Percentiles rank a stretch among this genome's conserved stretches.
Conservation (phyloP, 2,113 vertebrate species). For the Gracilinanus agilis region DNA sequence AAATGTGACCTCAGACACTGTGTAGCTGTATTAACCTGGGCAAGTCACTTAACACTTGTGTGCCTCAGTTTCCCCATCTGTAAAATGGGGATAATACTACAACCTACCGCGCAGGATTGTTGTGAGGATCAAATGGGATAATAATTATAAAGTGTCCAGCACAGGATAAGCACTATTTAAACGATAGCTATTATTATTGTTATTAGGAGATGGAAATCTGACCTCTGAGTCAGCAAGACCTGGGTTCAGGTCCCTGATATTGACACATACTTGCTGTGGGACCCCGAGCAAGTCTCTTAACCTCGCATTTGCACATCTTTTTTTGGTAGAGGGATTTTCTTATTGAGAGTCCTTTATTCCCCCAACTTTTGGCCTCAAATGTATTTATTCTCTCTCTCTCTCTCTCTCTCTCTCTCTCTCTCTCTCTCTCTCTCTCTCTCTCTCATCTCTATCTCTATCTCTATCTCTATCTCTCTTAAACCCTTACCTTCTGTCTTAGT, state of each 20-base stretch:
- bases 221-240: neutral
- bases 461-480: no score
- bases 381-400: no score
- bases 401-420: no score
- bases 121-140: neutral
- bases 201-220: neutral
- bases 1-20: neutral
- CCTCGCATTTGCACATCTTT: neutral
- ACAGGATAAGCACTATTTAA: neutral
- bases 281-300: neutral
- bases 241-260: neutral
- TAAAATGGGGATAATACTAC: neutral
- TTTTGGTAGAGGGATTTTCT: neutral
- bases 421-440: no score
- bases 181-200: neutral
- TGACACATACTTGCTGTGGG: neutral
- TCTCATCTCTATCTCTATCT: no score
- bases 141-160: neutral
- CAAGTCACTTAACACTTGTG: no score
- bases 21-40: neutral
- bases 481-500: no score
- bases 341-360: neutral
- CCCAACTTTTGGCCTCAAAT: neutral
- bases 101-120: neutral
- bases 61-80: neutral